Conservation (phyloP, 2,888 invertebrate genomes). For the Xestia sexstrigata region DNA sequence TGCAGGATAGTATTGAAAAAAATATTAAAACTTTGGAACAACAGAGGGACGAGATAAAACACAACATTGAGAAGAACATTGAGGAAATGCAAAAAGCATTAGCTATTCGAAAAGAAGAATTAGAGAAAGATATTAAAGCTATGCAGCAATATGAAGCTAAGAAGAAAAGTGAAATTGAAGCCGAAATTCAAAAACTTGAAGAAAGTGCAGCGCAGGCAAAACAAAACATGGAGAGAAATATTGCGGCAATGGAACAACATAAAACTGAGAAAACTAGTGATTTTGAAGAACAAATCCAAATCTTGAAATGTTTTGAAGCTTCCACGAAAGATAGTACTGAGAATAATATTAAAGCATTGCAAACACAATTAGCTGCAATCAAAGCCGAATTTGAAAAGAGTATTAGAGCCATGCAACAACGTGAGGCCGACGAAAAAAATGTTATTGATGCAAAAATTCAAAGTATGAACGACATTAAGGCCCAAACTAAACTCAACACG, state of each 20-base stretch:
- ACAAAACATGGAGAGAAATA: background rate
- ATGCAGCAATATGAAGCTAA: constrained; percentile 13
- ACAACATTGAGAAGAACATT: constrained; percentile 15
- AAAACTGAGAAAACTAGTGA: background rate
- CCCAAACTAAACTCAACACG: background rate
- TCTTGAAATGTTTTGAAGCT: background rate
- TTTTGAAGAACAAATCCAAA: constrained; percentile 20
- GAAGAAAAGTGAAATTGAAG: constrained; percentile 10
- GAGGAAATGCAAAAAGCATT: constrained; percentile 8
- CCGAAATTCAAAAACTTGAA: constrained; percentile 15
- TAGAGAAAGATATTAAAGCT: constrained; percentile 15
- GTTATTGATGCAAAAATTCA: constrained; percentile 24
- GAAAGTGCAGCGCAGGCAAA: background rate
- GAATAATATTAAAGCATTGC: constrained; percentile 9
- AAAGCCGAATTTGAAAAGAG: constrained; percentile 2
- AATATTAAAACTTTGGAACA: constrained; percentile 6
- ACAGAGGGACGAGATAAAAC: background rate
- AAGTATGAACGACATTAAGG: background rate
- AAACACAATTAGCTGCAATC: background rate
- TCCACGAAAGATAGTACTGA: constrained; percentile 8
- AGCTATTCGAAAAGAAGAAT: background rate
- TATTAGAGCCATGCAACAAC: constrained; percentile 12
- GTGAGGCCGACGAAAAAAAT: background rate
- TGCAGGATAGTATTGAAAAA: background rate
- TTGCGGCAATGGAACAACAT: constrained; percentile 8